Conservation (phyloP, 2,797 vertebrate genomes). For the Falco cherrug region DNA sequence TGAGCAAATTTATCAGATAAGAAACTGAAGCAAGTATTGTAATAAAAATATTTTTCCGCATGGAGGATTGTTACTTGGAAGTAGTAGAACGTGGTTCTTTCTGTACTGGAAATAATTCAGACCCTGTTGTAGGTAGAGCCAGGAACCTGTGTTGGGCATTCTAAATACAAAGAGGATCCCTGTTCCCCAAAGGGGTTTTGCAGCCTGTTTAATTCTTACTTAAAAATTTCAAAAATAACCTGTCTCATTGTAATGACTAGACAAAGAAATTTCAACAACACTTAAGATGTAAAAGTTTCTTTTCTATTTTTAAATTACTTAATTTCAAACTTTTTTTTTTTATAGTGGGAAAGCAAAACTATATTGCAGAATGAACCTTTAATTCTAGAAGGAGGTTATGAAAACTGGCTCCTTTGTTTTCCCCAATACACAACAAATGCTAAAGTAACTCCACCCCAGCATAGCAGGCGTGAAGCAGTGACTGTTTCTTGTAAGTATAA, state of each 20-base stretch:
- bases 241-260: background rate
- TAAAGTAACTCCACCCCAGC: slow-evolving; percentile 87
- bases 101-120: background rate
- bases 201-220: background rate
- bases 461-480: slow-evolving; percentile 76
- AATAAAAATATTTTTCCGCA: background rate
- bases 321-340: slow-evolving; percentile 12
- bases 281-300: background rate
- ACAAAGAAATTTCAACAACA: background rate
- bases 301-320: background rate
- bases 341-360: slow-evolving; percentile 94
- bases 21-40: background rate
- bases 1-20: background rate
- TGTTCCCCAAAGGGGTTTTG: background rate
- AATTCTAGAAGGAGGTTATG: slow-evolving; percentile 95
- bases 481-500: slow-evolving; percentile 88
- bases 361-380: slow-evolving; percentile 90
- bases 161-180: background rate
- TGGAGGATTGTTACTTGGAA: background rate
- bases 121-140: background rate
- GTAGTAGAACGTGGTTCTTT: background rate
- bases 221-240: background rate
- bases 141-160: background rate
- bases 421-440: slow-evolving; percentile 95
- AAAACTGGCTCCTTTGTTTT: slow-evolving; percentile 97